Percentiles rank a stretch among this genome's conserved stretches.
phyloP scores from a whole-genome alignment of 2,113 vertebrate genomes.

The Xenus cinereus region DNA sequence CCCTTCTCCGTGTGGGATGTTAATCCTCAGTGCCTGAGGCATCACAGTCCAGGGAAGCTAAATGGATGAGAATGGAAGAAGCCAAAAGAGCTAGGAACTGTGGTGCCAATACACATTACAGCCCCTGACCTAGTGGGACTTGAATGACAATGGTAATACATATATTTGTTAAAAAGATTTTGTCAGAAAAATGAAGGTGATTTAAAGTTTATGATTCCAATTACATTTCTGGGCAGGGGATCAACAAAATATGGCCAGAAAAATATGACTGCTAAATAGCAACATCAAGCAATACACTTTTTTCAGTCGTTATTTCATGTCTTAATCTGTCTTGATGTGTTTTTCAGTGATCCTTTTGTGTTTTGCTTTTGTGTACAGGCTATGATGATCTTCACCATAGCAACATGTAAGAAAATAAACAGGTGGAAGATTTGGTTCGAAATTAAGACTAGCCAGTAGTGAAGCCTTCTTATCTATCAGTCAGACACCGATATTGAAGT shows the following conservation, averaged over 20 bases:
- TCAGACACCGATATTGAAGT: background rate
- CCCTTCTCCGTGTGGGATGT: background rate
- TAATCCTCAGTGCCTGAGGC: background rate
- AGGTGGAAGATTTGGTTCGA: conserved; percentile 30
- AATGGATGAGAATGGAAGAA: background rate
- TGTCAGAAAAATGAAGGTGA: conserved; percentile 32
- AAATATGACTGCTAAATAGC: conserved; percentile 39
- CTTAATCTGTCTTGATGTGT: background rate
- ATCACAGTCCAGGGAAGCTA: background rate
- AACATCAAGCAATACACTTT: background rate
- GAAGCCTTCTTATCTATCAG: background rate
- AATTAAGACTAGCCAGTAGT: conserved; percentile 11
- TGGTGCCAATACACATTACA: background rate
- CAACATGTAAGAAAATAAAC: background rate
- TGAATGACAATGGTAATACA: background rate
- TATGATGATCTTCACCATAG: conserved; percentile 31
- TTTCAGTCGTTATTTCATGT: background rate
- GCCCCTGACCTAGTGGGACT: background rate
- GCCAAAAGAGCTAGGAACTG: background rate
- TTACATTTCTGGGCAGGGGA: conserved; percentile 48
- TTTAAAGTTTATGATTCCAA: conserved; percentile 36
- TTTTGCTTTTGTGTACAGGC: background rate
- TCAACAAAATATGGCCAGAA: conserved; percentile 42
- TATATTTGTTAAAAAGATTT: conserved; percentile 10
- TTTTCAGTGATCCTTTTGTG: background rate